Evolutionary conservation across 2,888 invertebrate genomes (phyloP), one percentile per base, ranked within the genome.

Genomic region (Lissonota sp.): DNA sequence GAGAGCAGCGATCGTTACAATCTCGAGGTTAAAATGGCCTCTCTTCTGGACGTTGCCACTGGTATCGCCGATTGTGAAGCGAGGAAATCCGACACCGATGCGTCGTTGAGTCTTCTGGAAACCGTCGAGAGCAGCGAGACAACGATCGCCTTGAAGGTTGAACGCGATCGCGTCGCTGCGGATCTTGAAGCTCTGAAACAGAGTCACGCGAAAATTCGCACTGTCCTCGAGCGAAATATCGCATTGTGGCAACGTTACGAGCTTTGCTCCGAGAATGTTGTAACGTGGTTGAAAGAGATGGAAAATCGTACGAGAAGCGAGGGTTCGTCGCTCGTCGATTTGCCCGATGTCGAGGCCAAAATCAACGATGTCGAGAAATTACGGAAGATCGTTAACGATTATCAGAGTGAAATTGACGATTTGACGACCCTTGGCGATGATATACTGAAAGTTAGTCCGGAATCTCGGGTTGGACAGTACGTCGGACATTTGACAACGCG

Each of bases 1-100:
- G 95, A 96, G 0, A 95, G 96, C 44, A 98, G 97, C 88, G 98
- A 99, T 89, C 96, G 96, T 91, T 98, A 98, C 91, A 98, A 98
- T 90, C 94, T 98, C 40, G 98, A 98, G 93, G 97, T 98, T 0
- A 99, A 99, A 93, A 94, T 96, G 87, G 95, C 96, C 0, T 96
- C 97, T 0, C 91, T 98, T 46, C 93, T 94, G 77, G 97, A 98
- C 83, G 96, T 97, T 1, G 95, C 96, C 90, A 94, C 94, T 82
- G 96, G 96, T 26, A 94, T 97, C 51, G 93, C 93, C 26, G 97
- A 97, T 86, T 97, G 97, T 88, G 94, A 95, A 74, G 93, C 93
- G 2, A 94, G 95, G 79, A 95, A 96, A 84, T 89, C 91, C 0
- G 96, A 97, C 86, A 93, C 97, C 1, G 94, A 95, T 80, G 95